Conservation (phyloP, 2,888 invertebrate species). For the Aspidiotus destructor region DNA sequence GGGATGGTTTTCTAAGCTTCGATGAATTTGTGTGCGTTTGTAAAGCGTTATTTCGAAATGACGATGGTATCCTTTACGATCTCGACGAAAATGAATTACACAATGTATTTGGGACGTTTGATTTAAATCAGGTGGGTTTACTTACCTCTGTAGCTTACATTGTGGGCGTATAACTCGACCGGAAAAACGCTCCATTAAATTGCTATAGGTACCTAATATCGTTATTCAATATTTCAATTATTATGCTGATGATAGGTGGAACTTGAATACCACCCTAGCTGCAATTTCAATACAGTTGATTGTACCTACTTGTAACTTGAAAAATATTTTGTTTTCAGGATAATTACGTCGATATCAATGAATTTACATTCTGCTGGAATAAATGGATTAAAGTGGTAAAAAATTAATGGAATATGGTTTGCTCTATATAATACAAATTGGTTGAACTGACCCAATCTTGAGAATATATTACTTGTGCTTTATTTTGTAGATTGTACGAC, state of each 20-base stretch:
- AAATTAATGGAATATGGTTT: conserved; percentile 33
- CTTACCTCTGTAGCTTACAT: not conserved
- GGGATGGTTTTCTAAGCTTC: conserved; percentile 66
- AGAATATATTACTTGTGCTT: conserved; percentile 9
- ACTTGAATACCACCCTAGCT: too few species aligned
- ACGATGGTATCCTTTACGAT: conserved; percentile 71
- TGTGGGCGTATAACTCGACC: too few species aligned
- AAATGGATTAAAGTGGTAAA: conserved; percentile 80
- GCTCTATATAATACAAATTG: not conserved
- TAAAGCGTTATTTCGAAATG: conserved; percentile 75
- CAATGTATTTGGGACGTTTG: conserved; percentile 73
- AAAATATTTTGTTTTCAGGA: conserved; percentile 43
- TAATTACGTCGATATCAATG: conserved; percentile 66
- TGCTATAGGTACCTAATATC: too few species aligned
- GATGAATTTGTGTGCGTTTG: conserved; percentile 72
- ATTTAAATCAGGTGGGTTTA: conserved; percentile 50
- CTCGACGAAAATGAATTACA: conserved; percentile 59
- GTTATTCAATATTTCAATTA: too few species aligned
- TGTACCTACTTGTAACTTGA: too few species aligned
- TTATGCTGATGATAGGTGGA: not conserved
- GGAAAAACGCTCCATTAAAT: too few species aligned
- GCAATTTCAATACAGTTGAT: too few species aligned
- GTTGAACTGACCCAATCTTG: conserved; percentile 37
- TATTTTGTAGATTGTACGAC: conserved; percentile 61
- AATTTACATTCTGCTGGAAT: conserved; percentile 79